phyloP scores from a whole-genome alignment of 2,888 invertebrate genomes.

The Clitarchus hookeri region DNA sequence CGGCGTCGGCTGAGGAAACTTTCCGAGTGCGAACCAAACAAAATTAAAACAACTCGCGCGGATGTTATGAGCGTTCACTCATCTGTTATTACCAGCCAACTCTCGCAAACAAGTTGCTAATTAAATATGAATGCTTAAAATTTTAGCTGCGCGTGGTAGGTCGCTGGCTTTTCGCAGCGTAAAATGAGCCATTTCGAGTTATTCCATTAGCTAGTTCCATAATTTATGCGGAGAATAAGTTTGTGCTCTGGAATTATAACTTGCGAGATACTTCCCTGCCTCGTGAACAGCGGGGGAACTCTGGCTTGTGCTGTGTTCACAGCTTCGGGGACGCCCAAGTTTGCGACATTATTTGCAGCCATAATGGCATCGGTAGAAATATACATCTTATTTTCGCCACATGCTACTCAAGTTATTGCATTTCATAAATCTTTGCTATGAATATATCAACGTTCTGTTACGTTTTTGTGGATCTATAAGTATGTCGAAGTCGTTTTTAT shows the following conservation, averaged over 20 bases:
- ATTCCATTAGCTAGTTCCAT: constrained; percentile 7
- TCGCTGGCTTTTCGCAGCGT: neutral
- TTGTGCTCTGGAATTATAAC: neutral
- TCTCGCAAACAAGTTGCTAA: neutral
- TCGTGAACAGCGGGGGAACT: neutral
- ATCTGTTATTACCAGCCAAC: neutral
- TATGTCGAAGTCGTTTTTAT: no score
- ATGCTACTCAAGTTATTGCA: no score
- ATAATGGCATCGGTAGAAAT: neutral
- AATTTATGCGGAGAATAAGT: neutral
- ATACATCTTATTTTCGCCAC: no score
- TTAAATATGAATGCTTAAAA: constrained; percentile 14
- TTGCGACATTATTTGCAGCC: neutral
- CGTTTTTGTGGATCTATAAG: no score
- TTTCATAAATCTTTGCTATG: no score
- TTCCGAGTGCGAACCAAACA: neutral
- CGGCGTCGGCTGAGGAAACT: neutral
- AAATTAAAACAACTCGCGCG: neutral
- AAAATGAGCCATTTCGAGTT: neutral
- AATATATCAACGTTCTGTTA: no score
- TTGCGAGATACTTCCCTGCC: neutral
- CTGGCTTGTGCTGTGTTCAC: neutral
- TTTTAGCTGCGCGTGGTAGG: neutral
- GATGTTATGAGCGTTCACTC: neutral
- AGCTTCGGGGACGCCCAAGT: neutral